phyloP scores from a whole-genome alignment of 2,888 invertebrate species.

The Ophioninae sp. region DNA sequence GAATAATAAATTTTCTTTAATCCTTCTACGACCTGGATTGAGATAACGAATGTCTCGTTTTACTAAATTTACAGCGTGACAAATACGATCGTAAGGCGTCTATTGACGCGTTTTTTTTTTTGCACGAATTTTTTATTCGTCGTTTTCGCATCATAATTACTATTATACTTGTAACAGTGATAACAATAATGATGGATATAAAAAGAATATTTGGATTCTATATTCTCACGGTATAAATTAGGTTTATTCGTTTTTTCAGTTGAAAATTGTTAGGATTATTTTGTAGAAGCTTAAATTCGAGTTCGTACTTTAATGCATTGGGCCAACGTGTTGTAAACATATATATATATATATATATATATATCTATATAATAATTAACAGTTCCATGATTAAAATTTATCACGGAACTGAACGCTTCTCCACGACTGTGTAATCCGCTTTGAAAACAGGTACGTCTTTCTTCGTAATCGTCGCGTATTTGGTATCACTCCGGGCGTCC shows the following conservation, averaged over 20 bases:
- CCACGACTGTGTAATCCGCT: neutral
- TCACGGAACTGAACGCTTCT: conserved; percentile 15
- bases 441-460: conserved; percentile 26
- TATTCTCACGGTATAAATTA: too few relatives aligned
- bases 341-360: too few relatives aligned
- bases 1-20: conserved; percentile 37
- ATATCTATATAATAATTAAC: too few relatives aligned
- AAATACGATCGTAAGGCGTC: conserved; percentile 4
- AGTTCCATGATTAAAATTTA: neutral
- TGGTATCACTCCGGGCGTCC: conserved; percentile 67
- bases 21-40: neutral
- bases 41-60: conserved; percentile 9
- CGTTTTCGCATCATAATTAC: neutral
- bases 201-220: too few relatives aligned
- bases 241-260: too few relatives aligned
- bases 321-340: too few relatives aligned
- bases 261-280: too few relatives aligned
- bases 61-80: neutral
- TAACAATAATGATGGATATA: too few relatives aligned
- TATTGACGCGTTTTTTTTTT: neutral
- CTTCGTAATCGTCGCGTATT: conserved; percentile 51
- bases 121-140: neutral
- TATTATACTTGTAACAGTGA: neutral
- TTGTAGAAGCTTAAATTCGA: too few relatives aligned
- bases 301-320: neutral